Evolutionary conservation across 2,888 invertebrate species (phyloP).

Genomic region (Drosophila anceps): DNA sequence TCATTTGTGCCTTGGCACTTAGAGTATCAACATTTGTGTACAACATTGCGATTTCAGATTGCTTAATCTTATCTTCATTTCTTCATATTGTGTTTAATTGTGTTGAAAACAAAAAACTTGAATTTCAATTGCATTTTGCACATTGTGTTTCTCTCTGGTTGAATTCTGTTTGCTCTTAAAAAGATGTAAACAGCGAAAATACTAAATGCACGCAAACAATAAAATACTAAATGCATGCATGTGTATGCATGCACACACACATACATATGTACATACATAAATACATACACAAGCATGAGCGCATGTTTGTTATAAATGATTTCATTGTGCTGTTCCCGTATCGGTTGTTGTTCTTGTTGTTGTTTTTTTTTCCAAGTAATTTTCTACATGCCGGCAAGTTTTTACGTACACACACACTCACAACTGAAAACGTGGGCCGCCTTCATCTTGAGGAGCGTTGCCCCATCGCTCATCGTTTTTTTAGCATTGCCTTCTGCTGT

Average conservation of each 20-base stretch:
- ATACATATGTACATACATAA: background rate
- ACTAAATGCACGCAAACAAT: slow-evolving; percentile 4
- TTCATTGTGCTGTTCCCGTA: slow-evolving; percentile 71
- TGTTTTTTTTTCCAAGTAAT: slow-evolving; percentile 70
- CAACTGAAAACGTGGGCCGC: slow-evolving; percentile 55
- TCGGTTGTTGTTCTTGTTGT: slow-evolving; percentile 34
- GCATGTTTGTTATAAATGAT: slow-evolving; percentile 70
- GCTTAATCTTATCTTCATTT: background rate
- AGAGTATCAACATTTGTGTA: background rate
- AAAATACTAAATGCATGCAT: background rate
- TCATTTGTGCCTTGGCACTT: background rate
- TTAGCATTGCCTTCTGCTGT: slow-evolving; percentile 52
- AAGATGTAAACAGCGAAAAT: slow-evolving; percentile 9
- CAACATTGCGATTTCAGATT: background rate
- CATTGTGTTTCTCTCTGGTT: background rate
- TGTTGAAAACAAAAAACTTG: background rate
- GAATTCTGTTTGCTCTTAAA: slow-evolving; percentile 2
- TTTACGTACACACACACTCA: slow-evolving; percentile 25
- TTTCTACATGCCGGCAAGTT: slow-evolving; percentile 68
- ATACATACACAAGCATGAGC: background rate
- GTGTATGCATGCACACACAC: no score
- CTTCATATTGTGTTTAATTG: background rate
- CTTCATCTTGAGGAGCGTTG: slow-evolving; percentile 58
- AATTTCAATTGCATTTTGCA: background rate
- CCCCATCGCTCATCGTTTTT: slow-evolving; percentile 57